phyloP scores from a whole-genome alignment of 2,113 vertebrate species.

The Nycticorax nycticorax region DNA sequence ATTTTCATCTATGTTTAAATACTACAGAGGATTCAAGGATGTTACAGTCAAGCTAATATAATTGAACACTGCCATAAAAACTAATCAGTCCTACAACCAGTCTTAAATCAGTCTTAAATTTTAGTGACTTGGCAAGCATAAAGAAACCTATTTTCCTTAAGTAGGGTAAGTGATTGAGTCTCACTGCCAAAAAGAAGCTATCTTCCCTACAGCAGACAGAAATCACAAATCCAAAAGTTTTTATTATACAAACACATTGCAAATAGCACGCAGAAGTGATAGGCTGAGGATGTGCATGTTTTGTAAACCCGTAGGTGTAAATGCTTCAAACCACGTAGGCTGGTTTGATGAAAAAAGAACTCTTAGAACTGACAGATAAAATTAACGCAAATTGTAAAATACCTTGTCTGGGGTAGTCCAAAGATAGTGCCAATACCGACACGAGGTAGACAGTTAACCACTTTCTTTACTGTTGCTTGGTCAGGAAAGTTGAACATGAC shows the following conservation, averaged over 20 bases:
- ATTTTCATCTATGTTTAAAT: background rate
- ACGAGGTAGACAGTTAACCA: slow-evolving; percentile 91
- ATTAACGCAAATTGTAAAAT: background rate
- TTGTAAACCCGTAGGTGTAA: background rate
- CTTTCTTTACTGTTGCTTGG: slow-evolving; percentile 90
- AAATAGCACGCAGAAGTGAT: background rate
- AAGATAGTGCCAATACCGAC: slow-evolving; percentile 96
- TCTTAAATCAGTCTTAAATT: background rate
- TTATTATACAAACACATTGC: background rate
- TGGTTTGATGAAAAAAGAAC: background rate
- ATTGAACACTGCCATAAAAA: background rate
- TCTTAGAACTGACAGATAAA: background rate
- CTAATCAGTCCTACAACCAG: background rate
- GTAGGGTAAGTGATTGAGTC: background rate
- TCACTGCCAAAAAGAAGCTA: background rate
- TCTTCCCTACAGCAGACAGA: background rate
- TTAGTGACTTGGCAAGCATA: background rate
- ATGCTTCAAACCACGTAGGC: background rate
- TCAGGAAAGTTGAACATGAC: slow-evolving; percentile 99
- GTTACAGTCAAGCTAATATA: background rate
- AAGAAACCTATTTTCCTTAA: background rate
- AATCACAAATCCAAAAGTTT: background rate
- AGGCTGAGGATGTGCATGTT: background rate
- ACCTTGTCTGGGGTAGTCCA: slow-evolving; percentile 96
- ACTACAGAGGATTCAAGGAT: background rate